phyloP scores from a whole-genome alignment of 2,797 vertebrate species.

The Strix occidentalis region DNA sequence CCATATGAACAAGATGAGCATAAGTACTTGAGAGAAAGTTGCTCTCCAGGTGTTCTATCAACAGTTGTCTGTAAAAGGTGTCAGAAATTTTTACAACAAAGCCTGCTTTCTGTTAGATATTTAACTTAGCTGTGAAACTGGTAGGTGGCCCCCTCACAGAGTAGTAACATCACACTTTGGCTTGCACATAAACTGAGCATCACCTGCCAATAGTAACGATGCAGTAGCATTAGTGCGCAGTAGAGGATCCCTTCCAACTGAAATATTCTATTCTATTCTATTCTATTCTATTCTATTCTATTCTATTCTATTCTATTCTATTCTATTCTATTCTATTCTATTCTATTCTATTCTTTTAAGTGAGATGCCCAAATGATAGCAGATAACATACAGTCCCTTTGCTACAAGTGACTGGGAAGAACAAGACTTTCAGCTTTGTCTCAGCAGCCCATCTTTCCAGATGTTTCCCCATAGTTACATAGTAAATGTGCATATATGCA shows the following conservation, averaged over 20 bases:
- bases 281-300: not conserved
- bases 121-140: not conserved
- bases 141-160: not conserved
- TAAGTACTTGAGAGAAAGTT: not conserved
- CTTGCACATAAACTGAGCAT: not conserved
- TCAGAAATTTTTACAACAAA: slow-evolving; percentile 1
- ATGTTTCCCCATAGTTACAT: not conserved
- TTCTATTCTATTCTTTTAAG: not conserved
- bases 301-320: not conserved
- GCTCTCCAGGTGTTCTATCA: slow-evolving; percentile 1
- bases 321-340: not conserved
- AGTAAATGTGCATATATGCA: not conserved
- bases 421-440: not conserved
- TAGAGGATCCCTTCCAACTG: not conserved
- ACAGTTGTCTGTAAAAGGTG: not conserved
- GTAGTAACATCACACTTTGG: not conserved
- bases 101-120: not conserved
- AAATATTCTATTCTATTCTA: not conserved
- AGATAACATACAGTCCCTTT: not conserved
- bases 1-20: not conserved
- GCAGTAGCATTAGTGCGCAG: not conserved
- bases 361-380: not conserved
- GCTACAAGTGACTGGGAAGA: not conserved
- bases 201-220: not conserved
- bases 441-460: not conserved